Conservation (phyloP, 2,797 vertebrate genomes). For the Dromococcyx pavoninus region DNA sequence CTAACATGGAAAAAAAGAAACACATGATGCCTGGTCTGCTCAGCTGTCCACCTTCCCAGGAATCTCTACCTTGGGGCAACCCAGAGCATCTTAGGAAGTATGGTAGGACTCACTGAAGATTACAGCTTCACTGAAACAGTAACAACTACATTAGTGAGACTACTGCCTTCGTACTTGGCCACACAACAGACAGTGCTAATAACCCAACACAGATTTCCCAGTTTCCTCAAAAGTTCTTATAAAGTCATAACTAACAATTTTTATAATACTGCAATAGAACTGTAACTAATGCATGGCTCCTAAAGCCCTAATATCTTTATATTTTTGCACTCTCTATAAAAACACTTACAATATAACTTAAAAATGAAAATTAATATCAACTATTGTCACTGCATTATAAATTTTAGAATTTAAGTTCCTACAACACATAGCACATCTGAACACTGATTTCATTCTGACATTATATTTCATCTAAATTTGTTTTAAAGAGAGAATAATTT, state of each 20-base stretch:
- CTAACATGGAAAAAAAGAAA: neutral
- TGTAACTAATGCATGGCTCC: neutral
- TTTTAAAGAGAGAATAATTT: neutral
- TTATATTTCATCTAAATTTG: neutral
- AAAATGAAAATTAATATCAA: neutral
- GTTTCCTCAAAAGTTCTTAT: neutral
- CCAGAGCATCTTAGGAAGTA: neutral
- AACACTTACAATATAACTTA: neutral
- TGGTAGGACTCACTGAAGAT: neutral
- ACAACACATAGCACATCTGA: neutral
- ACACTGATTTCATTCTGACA: neutral
- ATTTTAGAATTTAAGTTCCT: neutral
- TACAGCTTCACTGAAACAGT: neutral
- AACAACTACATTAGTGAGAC: neutral
- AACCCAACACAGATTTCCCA: neutral
- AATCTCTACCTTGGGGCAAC: neutral
- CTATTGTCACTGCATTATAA: neutral
- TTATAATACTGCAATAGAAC: neutral
- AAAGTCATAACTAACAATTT: neutral
- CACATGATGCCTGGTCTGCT: neutral
- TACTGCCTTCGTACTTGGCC: neutral
- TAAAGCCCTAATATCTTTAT: neutral
- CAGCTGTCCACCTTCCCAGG: neutral
- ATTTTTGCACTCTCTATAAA: neutral
- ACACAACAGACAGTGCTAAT: neutral